Percentiles rank a stretch among this genome's conserved stretches.
These are phyloP conservation scores for Corythaeola cristata DNA, from an alignment of 2,113 vertebrate genomes.

Conservation along the genomic window DNA sequence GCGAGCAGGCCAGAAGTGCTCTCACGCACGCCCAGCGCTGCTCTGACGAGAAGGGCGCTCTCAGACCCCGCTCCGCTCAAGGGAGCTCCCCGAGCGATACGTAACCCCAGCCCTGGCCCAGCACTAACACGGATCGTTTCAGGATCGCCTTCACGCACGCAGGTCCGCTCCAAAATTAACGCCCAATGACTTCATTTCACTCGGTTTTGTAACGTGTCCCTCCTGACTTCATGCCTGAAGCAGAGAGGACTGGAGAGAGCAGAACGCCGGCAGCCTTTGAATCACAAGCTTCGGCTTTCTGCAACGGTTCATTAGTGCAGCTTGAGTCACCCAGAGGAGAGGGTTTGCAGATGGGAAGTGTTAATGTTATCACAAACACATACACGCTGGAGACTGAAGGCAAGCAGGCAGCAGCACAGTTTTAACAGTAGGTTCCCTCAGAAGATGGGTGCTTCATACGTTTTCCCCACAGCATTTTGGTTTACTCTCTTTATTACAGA, in stretches of 20 bases:
- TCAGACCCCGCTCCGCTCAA: fast-evolving
- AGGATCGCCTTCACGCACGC: fast-evolving
- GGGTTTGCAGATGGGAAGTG: not conserved
- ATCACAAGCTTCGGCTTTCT: fast-evolving
- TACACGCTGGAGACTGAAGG: not conserved
- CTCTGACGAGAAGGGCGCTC: fast-evolving
- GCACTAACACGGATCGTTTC: not conserved
- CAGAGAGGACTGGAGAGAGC: not conserved
- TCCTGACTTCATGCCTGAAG: not conserved
- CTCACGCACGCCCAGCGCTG: not conserved
- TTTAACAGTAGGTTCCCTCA: not conserved
- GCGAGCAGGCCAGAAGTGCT: not conserved
- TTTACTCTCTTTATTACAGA: not conserved
- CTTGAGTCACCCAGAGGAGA: not conserved
- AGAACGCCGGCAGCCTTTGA: not conserved
- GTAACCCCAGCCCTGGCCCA: not conserved
- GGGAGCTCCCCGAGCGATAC: fast-evolving
- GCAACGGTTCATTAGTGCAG: fast-evolving
- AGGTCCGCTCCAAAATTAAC: not conserved
- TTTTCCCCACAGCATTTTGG: not conserved
- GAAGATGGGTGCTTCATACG: not conserved
- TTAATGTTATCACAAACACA: not conserved
- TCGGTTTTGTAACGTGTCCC: not conserved
- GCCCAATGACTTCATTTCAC: not conserved
- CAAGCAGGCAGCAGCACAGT: not conserved